These are phyloP conservation scores for Taphrorychus bicolor DNA, from an alignment of 2,888 invertebrate genomes.

Conservation along the genomic window DNA sequence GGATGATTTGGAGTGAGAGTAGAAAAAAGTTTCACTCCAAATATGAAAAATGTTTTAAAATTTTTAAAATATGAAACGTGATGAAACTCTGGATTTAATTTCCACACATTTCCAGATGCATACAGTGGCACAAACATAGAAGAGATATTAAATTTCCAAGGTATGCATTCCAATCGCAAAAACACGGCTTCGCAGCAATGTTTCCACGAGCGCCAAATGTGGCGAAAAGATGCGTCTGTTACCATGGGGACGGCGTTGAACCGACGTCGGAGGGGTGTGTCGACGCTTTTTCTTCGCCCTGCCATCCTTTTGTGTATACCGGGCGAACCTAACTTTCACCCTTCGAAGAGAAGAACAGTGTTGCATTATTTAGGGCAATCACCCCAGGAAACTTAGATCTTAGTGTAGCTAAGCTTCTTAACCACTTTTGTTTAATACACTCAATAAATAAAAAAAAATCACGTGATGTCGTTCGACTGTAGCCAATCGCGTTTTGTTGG, in stretches of 20 bases:
- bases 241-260: conserved; percentile 50
- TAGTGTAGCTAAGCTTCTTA: background rate
- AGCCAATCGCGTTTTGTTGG: no score
- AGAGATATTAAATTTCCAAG: conserved; percentile 12
- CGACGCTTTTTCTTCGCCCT: conserved; percentile 29
- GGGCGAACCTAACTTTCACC: background rate
- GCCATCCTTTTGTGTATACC: background rate
- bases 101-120: conserved; percentile 1
- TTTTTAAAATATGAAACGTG: background rate
- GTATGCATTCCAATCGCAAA: conserved; percentile 21
- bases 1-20: no score
- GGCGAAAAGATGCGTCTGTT: conserved; percentile 53
- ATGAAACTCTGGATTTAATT: background rate
- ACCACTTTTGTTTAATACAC: no score
- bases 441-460: no score
- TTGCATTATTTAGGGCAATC: background rate
- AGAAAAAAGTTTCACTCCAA: no score
- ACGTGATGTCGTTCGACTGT: no score
- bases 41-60: no score
- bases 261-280: conserved; percentile 48
- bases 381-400: background rate
- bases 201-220: conserved; percentile 37
- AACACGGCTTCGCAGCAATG: conserved; percentile 20
- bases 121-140: no score
- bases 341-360: background rate